These are phyloP conservation scores for Yponomeuta evonymella DNA, from an alignment of 2,888 invertebrate species.

Conservation along the genomic window DNA sequence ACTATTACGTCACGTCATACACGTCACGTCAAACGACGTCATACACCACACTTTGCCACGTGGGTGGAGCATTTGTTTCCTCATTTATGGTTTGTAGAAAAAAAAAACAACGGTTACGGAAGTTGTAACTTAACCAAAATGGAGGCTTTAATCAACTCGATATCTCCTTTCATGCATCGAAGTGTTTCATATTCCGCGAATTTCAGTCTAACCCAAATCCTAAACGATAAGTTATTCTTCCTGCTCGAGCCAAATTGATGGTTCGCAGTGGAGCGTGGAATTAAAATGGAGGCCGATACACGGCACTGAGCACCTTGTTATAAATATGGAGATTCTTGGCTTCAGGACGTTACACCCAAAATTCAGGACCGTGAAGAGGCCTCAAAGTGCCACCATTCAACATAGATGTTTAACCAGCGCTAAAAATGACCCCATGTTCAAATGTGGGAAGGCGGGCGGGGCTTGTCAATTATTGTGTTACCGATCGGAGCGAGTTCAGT, in stretches of 20 bases:
- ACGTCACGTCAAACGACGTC: no score
- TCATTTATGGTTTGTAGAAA: no score
- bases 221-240: not conserved
- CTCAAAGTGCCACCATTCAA: no score
- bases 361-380: no score
- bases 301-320: not conserved
- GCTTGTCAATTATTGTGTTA: no score
- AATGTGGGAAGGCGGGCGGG: no score
- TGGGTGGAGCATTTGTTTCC: no score
- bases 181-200: constrained; percentile 3
- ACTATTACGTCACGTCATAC: no score
- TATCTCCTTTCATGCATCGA: not conserved
- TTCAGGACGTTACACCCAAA: not conserved
- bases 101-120: not conserved
- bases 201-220: not conserved
- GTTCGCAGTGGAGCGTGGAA: not conserved
- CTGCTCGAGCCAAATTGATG: not conserved
- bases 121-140: not conserved
- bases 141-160: not conserved
- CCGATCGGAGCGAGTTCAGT: no score
- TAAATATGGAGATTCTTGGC: not conserved
- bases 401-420: no score
- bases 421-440: no score
- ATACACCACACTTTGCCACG: no score
- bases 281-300: not conserved